Evolutionary conservation across 1,140 invertebrate species (phyloP), one percentile per base, ranked within the genome.

Genomic region (Drosophila baimaii): DNA sequence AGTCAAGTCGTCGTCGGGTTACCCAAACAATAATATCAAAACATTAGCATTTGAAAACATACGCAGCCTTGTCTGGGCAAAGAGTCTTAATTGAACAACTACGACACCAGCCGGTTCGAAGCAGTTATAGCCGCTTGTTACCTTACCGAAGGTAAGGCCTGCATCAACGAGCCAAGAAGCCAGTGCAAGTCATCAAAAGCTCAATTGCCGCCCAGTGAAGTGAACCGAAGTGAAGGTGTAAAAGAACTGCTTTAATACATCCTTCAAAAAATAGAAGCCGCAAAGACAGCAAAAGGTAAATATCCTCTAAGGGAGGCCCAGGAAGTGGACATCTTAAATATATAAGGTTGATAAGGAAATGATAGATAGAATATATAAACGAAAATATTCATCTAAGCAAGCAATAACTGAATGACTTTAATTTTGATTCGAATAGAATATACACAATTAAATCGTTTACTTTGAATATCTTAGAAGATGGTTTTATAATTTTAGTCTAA

Each of bases 31-130:
- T 78, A 57, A 37, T n/a, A 65, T 15, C 52, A 35, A 33, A 19
- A 37, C 13, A 35, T 55, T 54, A 75, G 17, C 43, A 74, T 75
- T 74, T 56, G 19, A 39, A 33, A 37, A 27, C n/a, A n/a, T 15
- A 44, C 44, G 19, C 41, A 71, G 65, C 81, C 81, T 75, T 82
- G 69, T 15, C 33, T 31, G 35, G 41, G 29, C 52, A 31, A 39
- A 82, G 64, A 77, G 54, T 59, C 54, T 77, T 21, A 70, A 70
- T 19, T 37, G 12, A 71, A 57, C 15, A 70, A 41, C 37, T 17
- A 54, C 63, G 65, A 77, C 46, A 66, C 33, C 37, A 73, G 57
- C 46, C 55, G 73, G 81, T 65, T 80, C 35, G 55, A 84, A 84
- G 81, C 55, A 57, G 72, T 84, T 77, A 58, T 13, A 57, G 70